Conservation (phyloP, 2,113 vertebrate genomes). For the Orycteropus afer region DNA sequence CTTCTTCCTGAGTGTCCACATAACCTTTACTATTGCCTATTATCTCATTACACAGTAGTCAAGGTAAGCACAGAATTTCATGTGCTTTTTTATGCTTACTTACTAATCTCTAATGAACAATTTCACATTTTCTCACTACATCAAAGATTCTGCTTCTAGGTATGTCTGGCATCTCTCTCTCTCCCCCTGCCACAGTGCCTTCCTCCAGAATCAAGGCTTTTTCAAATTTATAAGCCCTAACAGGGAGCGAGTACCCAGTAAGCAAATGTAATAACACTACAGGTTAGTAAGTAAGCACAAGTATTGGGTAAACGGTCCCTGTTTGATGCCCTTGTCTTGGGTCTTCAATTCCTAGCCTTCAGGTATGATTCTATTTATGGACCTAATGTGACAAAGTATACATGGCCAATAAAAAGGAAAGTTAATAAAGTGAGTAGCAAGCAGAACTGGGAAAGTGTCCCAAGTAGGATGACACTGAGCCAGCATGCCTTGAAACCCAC, state of each 20-base stretch:
- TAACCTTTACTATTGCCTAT: neutral
- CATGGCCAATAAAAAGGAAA: neutral
- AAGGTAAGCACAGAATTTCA: neutral
- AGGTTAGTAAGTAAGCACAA: no score
- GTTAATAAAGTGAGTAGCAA: neutral
- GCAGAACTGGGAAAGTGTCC: neutral
- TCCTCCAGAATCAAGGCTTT: no score
- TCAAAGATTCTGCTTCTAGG: no score
- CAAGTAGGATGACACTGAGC: neutral
- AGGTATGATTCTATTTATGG: neutral
- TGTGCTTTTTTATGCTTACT: no score
- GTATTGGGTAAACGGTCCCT: neutral
- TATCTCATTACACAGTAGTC: neutral
- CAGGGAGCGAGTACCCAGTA: no score
- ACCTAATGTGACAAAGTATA: neutral
- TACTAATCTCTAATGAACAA: no score
- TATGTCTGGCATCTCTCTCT: no score
- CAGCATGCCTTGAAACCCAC: neutral
- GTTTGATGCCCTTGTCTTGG: neutral
- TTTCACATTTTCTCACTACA: no score
- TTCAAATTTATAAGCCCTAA: no score
- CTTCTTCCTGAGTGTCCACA: neutral
- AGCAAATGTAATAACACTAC: neutral
- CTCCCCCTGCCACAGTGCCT: no score
- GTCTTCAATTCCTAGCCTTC: neutral